phyloP scores from a whole-genome alignment of 2,113 vertebrate species.

The Dasyprocta punctata region DNA sequence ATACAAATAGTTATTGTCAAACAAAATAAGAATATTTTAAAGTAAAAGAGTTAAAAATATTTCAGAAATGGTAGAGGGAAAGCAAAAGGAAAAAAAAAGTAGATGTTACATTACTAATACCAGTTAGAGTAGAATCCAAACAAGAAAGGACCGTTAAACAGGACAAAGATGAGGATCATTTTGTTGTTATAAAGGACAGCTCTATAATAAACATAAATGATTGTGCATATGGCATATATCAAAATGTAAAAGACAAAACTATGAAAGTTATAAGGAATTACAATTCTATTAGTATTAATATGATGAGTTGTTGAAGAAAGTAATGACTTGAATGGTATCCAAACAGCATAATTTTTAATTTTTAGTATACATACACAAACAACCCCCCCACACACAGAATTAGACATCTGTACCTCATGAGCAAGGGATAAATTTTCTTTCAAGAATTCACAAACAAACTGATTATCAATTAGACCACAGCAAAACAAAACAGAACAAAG shows the following conservation, averaged over 20 bases:
- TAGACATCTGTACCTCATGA: background rate
- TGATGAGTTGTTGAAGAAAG: background rate
- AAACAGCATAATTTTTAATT: background rate
- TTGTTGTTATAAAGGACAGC: background rate
- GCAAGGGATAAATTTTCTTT: background rate
- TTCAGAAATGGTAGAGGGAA: background rate
- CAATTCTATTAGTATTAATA: background rate
- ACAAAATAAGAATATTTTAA: slow-evolving; percentile 33
- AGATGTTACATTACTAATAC: background rate
- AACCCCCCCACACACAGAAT: background rate
- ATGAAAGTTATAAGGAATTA: background rate
- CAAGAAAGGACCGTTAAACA: background rate
- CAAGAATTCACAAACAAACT: background rate
- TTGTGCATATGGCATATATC: background rate
- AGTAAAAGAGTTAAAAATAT: background rate
- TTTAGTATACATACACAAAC: background rate
- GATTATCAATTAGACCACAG: background rate
- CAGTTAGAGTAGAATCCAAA: background rate
- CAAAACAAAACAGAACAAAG: too few species aligned
- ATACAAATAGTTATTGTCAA: background rate
- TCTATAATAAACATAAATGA: background rate
- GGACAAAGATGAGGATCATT: background rate
- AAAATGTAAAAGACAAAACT: slow-evolving; percentile 18
- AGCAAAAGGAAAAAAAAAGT: background rate
- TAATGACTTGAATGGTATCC: background rate